Evolutionary conservation across 2,113 vertebrate species (phyloP), one percentile per base, ranked within the genome.

Genomic region (Cyanistes caeruleus): DNA sequence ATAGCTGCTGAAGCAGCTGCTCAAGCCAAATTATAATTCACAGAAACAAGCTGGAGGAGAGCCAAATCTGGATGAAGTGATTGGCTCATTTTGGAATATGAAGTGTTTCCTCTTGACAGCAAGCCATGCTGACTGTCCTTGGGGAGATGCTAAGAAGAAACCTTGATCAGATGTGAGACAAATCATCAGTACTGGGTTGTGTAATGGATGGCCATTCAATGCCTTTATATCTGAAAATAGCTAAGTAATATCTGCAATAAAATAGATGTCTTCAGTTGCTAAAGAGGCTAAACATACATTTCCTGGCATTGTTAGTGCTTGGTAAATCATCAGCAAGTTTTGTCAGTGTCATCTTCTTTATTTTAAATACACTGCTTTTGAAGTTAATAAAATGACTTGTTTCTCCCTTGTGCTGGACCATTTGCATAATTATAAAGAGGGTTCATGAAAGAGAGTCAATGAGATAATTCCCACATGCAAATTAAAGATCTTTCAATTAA

Each of bases 401-500:
- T 93, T 86, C 82, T 91, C 93, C 43, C 87, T 93, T 87, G 87
- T 82, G 87, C 77, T 35, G 84, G 73, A 58, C 77, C 41, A 95
- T 95, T 96, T 96, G 84, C 93, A 93, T 97, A 92, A 94, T 96
- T 96, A 97, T 65, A 86, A 95, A 95, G 89, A 93, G 80, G 58
- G 75, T 77, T 97, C 93, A 87, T 67, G 64, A 69, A 97, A 97
- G 37, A 77, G 12, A 94, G 79, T 97, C 86, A 51, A 58, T 96
- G 85, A 97, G 96, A 95, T 93, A 95, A 97, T 95, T 97, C 95
- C 89, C 93, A 92, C 84, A 92, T 87, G 95, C 81, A 97, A 97
- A 98, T 89, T 90, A 81, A 90, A 89, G 90, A 97, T 91, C 90
- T 96, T 95, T 95, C 93, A 94, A 93, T 93, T 92, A 93, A 93